Evolutionary conservation across 2,797 vertebrate species (phyloP).

Genomic region (Scolopax rusticola): DNA sequence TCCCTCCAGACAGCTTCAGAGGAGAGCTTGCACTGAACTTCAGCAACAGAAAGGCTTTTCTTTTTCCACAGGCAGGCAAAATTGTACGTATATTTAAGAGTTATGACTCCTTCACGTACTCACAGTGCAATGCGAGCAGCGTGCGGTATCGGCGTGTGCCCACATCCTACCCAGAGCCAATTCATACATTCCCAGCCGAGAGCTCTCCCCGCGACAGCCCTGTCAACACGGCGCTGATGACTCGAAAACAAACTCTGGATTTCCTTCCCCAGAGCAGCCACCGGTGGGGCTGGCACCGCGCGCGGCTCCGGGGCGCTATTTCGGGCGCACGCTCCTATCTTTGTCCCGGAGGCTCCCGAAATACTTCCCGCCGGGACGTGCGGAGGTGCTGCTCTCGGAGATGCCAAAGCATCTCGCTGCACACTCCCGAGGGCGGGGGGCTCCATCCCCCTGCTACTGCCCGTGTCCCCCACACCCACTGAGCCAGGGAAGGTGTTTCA

Average conservation of each 20-base stretch:
- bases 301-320: conserved; percentile 16
- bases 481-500: neutral
- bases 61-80: neutral
- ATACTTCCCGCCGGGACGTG: neutral
- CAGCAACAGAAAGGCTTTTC: neutral
- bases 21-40: fast-evolving
- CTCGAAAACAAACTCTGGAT: conserved; percentile 42
- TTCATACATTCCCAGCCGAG: neutral
- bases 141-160: neutral
- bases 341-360: conserved; percentile 1
- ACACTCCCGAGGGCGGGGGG: fast-evolving
- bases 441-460: fast-evolving
- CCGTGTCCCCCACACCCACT: fast-evolving
- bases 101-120: fast-evolving
- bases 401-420: fast-evolving
- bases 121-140: fast-evolving
- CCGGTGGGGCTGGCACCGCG: neutral
- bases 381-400: neutral
- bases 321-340: neutral
- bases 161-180: neutral
- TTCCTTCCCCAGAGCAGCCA: conserved; percentile 16
- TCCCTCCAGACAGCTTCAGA: neutral
- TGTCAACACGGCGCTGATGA: conserved; percentile 24
- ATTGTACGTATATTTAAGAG: neutral
- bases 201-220: neutral